phyloP scores from a whole-genome alignment of 2,888 invertebrate species.

The Helicoverpa assulta region DNA sequence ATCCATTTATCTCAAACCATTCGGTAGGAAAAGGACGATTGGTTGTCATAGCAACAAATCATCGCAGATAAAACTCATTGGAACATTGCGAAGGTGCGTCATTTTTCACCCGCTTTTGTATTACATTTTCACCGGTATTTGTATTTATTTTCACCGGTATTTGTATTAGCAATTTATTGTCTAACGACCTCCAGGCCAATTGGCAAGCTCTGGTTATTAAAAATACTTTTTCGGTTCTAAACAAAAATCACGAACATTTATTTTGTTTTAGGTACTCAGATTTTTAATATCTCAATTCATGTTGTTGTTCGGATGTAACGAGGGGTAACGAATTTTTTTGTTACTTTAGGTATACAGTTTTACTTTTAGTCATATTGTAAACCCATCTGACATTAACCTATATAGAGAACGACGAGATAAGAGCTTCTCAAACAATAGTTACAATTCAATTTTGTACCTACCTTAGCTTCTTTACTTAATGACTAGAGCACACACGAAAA shows the following conservation, averaged over 20 bases:
- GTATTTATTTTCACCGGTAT: constrained; percentile 10
- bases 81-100: constrained; percentile 13
- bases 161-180: constrained; percentile 40
- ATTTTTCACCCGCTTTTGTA: constrained; percentile 41
- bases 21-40: constrained; percentile 11
- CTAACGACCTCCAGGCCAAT: constrained; percentile 11
- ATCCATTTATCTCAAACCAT: not conserved
- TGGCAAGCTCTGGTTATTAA: constrained; percentile 1
- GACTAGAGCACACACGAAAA: too few species aligned
- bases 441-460: too few species aligned
- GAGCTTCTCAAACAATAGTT: too few species aligned
- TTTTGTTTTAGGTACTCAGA: not conserved
- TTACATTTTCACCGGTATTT: constrained; percentile 2
- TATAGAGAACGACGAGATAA: too few species aligned
- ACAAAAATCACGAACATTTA: not conserved
- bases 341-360: too few species aligned
- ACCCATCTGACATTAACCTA: too few species aligned
- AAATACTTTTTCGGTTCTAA: not conserved
- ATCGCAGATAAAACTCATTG: constrained; percentile 28
- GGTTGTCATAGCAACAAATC: constrained; percentile 32
- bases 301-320: too few species aligned
- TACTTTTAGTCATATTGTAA: too few species aligned
- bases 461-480: too few species aligned
- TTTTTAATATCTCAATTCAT: not conserved
- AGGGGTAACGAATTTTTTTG: too few species aligned